Percentiles rank a stretch among this genome's conserved stretches.
Conservation (phyloP, 1,140 invertebrate genomes). For the Drosophila rhopaloa region DNA sequence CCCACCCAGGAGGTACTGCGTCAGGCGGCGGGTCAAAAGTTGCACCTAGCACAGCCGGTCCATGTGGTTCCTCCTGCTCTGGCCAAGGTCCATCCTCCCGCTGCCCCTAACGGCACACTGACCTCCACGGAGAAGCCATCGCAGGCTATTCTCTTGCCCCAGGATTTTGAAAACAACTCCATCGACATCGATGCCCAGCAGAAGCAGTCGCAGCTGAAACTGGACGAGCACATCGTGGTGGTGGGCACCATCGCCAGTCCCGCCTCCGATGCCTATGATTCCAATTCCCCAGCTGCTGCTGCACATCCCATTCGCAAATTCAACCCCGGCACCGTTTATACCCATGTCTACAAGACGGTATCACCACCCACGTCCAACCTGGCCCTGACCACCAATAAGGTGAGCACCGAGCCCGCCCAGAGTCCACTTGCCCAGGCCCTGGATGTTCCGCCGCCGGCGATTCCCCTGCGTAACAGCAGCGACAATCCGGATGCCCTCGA, state of each 20-base stretch:
- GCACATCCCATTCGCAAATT: slow-evolving; percentile 67
- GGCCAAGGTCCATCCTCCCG: background rate
- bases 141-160: slow-evolving; percentile 56
- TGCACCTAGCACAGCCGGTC: slow-evolving; percentile 33
- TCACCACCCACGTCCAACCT: slow-evolving; percentile 75
- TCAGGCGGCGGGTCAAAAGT: slow-evolving; percentile 55
- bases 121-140: slow-evolving; percentile 70
- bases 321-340: slow-evolving; percentile 66
- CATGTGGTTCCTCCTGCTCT: slow-evolving; percentile 9
- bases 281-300: slow-evolving; percentile 2
- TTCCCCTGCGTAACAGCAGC: slow-evolving; percentile 54
- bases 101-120: slow-evolving; percentile 12
- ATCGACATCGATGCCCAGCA: slow-evolving; percentile 78
- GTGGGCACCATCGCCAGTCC: slow-evolving; percentile 72
- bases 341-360: slow-evolving; percentile 72
- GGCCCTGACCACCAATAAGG: slow-evolving; percentile 72
- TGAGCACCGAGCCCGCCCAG: slow-evolving; percentile 64
- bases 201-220: slow-evolving; percentile 47
- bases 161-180: slow-evolving; percentile 83
- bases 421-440: slow-evolving; percentile 46
- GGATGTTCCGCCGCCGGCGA: slow-evolving; percentile 57
- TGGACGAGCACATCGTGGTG: slow-evolving; percentile 69
- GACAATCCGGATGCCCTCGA: slow-evolving; percentile 68
- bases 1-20: slow-evolving; percentile 63
- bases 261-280: slow-evolving; percentile 43